Percentiles rank a stretch among this genome's conserved stretches.
phyloP scores from a whole-genome alignment of 2,888 invertebrate genomes.

The Apeira syringaria region DNA sequence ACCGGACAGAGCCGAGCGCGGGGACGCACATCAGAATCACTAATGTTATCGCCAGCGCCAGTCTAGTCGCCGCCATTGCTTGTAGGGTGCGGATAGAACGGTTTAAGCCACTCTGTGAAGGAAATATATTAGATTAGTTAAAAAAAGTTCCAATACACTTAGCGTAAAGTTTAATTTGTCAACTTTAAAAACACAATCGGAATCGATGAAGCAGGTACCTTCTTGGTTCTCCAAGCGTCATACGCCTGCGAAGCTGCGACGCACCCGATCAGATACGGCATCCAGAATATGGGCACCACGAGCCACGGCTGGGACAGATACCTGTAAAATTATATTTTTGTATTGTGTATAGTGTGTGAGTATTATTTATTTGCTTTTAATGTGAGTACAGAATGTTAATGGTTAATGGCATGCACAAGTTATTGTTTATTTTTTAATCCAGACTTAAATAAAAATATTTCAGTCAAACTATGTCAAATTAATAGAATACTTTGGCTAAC shows the following conservation, averaged over 20 bases:
- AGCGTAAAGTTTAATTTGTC: no score
- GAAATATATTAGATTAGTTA: no score
- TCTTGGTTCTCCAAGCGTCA: slow-evolving; percentile 54
- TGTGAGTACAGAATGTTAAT: no score
- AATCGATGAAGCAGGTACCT: slow-evolving; percentile 44
- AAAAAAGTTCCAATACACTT: no score
- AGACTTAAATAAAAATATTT: no score
- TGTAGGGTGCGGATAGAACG: slow-evolving; percentile 57
- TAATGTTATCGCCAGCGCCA: slow-evolving; percentile 33
- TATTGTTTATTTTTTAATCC: no score
- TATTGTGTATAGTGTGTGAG: no score
- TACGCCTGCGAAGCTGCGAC: slow-evolving; percentile 44
- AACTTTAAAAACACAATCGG: no score
- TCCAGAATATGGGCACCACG: slow-evolving; percentile 63
- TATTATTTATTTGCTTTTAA: no score
- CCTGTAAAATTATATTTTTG: slow-evolving; percentile 42
- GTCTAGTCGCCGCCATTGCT: slow-evolving; percentile 54
- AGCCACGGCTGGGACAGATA: slow-evolving; percentile 63
- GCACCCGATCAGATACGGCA: slow-evolving; percentile 52
- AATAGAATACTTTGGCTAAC: no score
- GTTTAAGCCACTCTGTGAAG: slow-evolving; percentile 54
- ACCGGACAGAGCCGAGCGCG: slow-evolving; percentile 40
- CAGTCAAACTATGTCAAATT: no score
- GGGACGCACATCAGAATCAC: slow-evolving; percentile 39
- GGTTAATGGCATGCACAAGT: no score